Evolutionary conservation across 2,888 invertebrate species (phyloP).

Genomic region (Erannis defoliaria): DNA sequence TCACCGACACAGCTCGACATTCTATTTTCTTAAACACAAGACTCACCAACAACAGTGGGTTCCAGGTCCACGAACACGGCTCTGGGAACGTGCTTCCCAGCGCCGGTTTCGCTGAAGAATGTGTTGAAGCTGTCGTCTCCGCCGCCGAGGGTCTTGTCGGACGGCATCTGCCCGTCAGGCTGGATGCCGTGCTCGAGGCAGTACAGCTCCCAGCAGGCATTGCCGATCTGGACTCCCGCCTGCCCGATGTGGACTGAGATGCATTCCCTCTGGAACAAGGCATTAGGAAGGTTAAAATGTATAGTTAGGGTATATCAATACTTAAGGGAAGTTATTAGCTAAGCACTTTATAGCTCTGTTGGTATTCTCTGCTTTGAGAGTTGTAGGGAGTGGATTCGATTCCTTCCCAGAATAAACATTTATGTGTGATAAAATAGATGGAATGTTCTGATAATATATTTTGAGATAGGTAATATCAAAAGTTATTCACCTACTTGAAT

Average conservation of each 20-base stretch:
- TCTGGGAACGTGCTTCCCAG: conserved; percentile 95
- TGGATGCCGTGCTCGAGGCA: conserved; percentile 94
- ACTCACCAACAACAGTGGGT: conserved; percentile 95
- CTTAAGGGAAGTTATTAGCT: no score
- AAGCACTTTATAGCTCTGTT: no score
- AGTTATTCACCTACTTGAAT: no score
- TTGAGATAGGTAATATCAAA: no score
- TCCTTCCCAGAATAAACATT: no score
- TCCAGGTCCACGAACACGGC: conserved; percentile 97
- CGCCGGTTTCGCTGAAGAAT: conserved; percentile 92
- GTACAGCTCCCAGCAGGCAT: conserved; percentile 95
- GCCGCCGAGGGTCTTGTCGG: conserved; percentile 91
- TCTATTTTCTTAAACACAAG: background rate
- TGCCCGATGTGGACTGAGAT: conserved; percentile 95
- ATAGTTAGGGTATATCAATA: no score
- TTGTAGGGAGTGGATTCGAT: no score
- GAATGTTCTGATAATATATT: no score
- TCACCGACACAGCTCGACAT: no score
- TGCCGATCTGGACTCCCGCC: conserved; percentile 95
- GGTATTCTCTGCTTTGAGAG: no score
- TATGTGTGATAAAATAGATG: no score
- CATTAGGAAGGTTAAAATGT: background rate
- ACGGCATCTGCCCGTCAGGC: conserved; percentile 95
- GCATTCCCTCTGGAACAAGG: conserved; percentile 90
- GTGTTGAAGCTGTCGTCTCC: conserved; percentile 93